Evolutionary conservation across 2,113 vertebrate species (phyloP).

Genomic region (Percina caprodes): DNA sequence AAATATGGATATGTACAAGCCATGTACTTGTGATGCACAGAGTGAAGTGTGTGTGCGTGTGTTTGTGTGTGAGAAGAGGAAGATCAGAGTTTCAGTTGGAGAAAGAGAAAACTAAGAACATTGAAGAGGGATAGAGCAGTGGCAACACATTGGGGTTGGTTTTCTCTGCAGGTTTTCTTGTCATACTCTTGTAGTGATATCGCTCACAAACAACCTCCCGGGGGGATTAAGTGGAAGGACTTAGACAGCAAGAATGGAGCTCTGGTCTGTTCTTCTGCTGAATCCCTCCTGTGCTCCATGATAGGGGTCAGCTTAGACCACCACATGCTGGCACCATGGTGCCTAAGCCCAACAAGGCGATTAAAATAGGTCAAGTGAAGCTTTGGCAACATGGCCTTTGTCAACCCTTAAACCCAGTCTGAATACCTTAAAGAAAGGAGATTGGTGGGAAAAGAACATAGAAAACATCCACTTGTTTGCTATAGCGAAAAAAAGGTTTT

Average conservation of each 20-base stretch:
- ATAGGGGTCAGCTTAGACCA: constrained; percentile 76
- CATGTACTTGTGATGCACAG: neutral
- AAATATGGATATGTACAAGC: neutral
- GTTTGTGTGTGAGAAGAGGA: constrained; percentile 5
- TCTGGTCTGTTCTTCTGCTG: constrained; percentile 61
- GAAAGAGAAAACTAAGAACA: neutral
- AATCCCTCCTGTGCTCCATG: constrained; percentile 62
- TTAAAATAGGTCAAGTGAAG: constrained; percentile 82
- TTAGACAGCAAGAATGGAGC: constrained; percentile 65
- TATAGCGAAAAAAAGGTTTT: constrained; percentile 2
- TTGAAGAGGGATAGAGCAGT: neutral
- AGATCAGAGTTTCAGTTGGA: neutral
- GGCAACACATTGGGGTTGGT: constrained; percentile 36
- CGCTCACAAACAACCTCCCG: constrained; percentile 73
- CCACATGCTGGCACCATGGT: constrained; percentile 58
- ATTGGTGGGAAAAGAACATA: constrained; percentile 64
- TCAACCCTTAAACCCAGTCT: constrained; percentile 62
- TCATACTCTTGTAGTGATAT: constrained; percentile 60
- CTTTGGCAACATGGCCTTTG: constrained; percentile 72
- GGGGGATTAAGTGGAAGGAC: constrained; percentile 74
- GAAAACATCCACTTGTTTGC: constrained; percentile 42
- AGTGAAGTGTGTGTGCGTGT: constrained; percentile 7
- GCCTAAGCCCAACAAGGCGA: constrained; percentile 66
- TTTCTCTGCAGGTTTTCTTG: constrained; percentile 52
- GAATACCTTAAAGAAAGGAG: constrained; percentile 61